Base-by-base conservation (phyloP, 92 coral and sea anemone species). In the Anthopleura xanthogrammica region DNA sequence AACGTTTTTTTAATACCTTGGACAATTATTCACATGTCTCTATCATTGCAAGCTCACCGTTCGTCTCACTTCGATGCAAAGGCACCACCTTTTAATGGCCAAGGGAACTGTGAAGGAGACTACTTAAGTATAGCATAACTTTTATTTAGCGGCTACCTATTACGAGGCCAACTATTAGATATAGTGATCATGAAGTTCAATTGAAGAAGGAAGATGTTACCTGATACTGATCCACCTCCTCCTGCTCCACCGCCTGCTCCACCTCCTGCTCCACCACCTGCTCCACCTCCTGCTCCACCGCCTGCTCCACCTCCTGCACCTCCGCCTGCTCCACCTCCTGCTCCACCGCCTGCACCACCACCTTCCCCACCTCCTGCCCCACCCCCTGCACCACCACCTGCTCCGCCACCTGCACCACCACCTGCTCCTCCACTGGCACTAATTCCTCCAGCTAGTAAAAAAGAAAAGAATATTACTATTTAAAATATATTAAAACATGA, bases 371-470 rank as follows among this genome's bases (percentile, higher is more conserved):
- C 91, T 0, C 60, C 87, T 5, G 46, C 83, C 3, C 75, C 87
- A 7, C 81, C 87, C 0, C 43, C 82, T 10, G 50, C 87, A 0
- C 73, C 80, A 0, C 73, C 86, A 46, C 70, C 87, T 10, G 50
- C 87, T 1, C 73, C 80, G 0, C 73, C 86, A 46, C 70, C 87
- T 10, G 50, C 87, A 1, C 73, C 80, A 0, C 73, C 86, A 46
- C 70, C 87, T 0, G 24, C 87, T 24, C 82, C 87, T 77, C 87
- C 87, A 77, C 87, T 77, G 14, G 88, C 88, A 52, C 77, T 66
- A 73, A 85, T 85, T 41, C 88, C 88, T 48, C 88, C 88, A 20
- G 88, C 88, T 85, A 7, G 12, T 52, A 54, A 29, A 74, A 23
- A 72, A 1, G 12, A 68, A 81, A 68, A 36, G 8, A 12, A 20